Percentiles rank a stretch among this genome's conserved stretches.
phyloP scores from a whole-genome alignment of 1,140 invertebrate genomes.

The Ectropis grisescens region DNA sequence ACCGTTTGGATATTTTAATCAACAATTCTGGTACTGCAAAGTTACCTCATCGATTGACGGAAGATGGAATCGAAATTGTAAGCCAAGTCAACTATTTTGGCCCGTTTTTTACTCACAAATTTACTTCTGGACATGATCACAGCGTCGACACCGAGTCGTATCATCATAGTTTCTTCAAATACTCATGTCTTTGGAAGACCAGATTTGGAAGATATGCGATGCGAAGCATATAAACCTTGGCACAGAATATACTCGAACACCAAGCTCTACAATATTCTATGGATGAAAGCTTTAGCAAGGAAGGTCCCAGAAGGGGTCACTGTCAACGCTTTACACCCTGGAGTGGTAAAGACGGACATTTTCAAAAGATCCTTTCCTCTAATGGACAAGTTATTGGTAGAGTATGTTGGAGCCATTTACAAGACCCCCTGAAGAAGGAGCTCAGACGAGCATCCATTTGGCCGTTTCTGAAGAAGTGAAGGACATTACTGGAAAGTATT shows the following conservation, averaged over 20 bases:
- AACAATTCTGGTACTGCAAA: conserved; percentile 77
- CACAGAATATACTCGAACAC: conserved; percentile 72
- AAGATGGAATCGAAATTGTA: conserved; percentile 72
- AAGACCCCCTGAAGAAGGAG: conserved; percentile 74
- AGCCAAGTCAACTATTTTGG: conserved; percentile 79
- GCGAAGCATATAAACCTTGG: conserved; percentile 62
- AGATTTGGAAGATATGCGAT: conserved; percentile 72
- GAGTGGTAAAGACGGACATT: conserved; percentile 72
- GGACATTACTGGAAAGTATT: conserved; percentile 42
- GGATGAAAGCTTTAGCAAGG: conserved; percentile 73
- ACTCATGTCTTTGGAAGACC: conserved; percentile 69
- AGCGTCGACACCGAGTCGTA: conserved; percentile 68
- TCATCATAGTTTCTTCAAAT: conserved; percentile 79
- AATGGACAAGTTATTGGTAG: conserved; percentile 1
- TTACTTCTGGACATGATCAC: conserved; percentile 71
- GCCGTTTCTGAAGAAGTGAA: conserved; percentile 28
- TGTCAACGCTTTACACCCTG: conserved; percentile 72
- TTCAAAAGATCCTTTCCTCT: conserved; percentile 56
- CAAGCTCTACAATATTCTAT: conserved; percentile 80
- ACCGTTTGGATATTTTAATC: conserved; percentile 75
- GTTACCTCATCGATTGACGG: conserved; percentile 43
- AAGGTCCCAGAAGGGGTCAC: conserved; percentile 70
- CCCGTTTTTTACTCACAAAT: conserved; percentile 76
- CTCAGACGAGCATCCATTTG: conserved; percentile 74
- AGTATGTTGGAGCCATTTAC: conserved; percentile 48